These are phyloP conservation scores for Astyanax mexicanus DNA, from an alignment of 2,797 vertebrate genomes.

Conservation along the genomic window DNA sequence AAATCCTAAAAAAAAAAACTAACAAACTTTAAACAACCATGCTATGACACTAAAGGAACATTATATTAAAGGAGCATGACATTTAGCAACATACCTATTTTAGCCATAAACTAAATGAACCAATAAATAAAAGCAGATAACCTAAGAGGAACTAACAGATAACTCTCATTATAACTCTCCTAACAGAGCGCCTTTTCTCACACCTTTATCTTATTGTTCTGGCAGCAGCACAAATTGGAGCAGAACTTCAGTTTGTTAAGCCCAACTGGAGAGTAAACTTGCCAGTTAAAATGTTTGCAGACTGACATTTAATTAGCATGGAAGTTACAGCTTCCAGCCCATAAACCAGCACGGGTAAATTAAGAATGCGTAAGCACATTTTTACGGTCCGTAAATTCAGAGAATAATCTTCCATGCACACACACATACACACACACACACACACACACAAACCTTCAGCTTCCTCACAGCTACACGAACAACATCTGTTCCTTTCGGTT, in stretches of 20 bases:
- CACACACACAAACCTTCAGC: slow-evolving; percentile 82
- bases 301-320: slow-evolving; percentile 41
- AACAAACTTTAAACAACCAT: no score
- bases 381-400: slow-evolving; percentile 9
- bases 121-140: neutral
- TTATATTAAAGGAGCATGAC: neutral
- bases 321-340: neutral
- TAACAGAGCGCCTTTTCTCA: neutral
- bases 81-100: neutral
- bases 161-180: neutral
- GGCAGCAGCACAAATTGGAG: neutral
- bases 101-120: neutral
- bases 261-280: slow-evolving; percentile 9
- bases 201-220: neutral
- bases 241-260: neutral
- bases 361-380: neutral
- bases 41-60: no score
- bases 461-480: slow-evolving; percentile 88
- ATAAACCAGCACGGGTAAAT: slow-evolving; percentile 21
- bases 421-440: neutral
- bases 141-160: no score
- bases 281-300: slow-evolving; percentile 14
- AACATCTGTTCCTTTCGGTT: slow-evolving; percentile 89
- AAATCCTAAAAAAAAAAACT: no score
- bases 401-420: neutral